Conservation (phyloP, 2,888 invertebrate genomes). For the Drosophila stalkeri region DNA sequence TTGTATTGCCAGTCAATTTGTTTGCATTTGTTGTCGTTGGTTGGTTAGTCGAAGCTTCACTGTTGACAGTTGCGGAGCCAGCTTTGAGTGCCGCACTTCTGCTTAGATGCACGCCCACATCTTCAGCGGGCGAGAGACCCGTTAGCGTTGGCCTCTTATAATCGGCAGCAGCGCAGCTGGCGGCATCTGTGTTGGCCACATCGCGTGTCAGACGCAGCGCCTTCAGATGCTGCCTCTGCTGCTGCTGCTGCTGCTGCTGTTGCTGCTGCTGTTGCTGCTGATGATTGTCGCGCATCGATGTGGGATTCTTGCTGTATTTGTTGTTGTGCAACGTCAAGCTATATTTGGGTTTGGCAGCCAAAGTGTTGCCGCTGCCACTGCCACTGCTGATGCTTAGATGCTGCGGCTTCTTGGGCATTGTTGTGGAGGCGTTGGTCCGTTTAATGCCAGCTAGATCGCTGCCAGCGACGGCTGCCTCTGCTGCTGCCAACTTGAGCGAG, state of each 20-base stretch:
- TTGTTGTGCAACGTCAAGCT: constrained; percentile 77
- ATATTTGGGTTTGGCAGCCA: constrained; percentile 65
- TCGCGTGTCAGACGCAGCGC: constrained; percentile 71
- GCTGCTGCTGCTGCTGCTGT: constrained; percentile 46
- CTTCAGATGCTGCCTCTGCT: constrained; percentile 70
- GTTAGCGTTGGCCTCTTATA: constrained; percentile 60
- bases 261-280: constrained; percentile 42
- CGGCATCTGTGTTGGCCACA: constrained; percentile 29
- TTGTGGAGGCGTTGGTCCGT: constrained; percentile 50
- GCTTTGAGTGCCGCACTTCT: constrained; percentile 28
- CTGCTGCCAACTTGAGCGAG: constrained; percentile 72
- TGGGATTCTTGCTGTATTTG: constrained; percentile 50
- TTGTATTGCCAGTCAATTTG: constrained; percentile 49
- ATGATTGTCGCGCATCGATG: constrained; percentile 62
- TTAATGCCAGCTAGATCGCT: constrained; percentile 24
- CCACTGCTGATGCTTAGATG: constrained; percentile 62
- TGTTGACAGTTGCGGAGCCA: constrained; percentile 45
- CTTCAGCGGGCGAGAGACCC: constrained; percentile 58
- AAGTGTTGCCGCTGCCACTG: constrained; percentile 28
- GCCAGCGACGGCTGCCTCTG: constrained; percentile 37
- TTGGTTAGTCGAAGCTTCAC: constrained; percentile 60
- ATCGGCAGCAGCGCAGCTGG: constrained; percentile 33
- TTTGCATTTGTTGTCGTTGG: constrained; percentile 46
- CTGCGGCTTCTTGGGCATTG: constrained; percentile 80
- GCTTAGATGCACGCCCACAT: constrained; percentile 63